Base-by-base conservation (phyloP, 2,888 invertebrate species). In the Pyrgus malvae region DNA sequence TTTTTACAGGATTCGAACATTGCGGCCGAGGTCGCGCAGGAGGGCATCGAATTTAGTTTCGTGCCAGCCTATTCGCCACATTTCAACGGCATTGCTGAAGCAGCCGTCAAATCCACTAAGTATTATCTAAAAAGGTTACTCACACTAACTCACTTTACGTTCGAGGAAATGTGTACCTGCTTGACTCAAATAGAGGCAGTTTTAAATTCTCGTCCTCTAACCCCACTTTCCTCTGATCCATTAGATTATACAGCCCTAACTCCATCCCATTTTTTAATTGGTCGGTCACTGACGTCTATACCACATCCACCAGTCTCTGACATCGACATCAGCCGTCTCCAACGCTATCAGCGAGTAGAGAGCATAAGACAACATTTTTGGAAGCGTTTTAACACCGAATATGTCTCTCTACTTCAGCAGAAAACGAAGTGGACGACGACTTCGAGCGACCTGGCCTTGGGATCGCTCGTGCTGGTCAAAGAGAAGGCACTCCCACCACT, bases 1-100 rank as follows among this genome's bases (percentile, higher is more conserved):
- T 35, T 46, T 12, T 21, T 35, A 33, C 21, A 33, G 11, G 9
- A 35, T 1, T 31, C 44, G 5, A 19, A 44, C 12, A 11, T 44
- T 11, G 17, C 16, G 2, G 17, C 9, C 5, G 5, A 42, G 1
- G 6, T 42, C 8, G 17, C 31, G 17, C 31, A 31, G 11, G 19
- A 45, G 16, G 31, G 44, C 12, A 45, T 45, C n/a, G 11, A 45
- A n/a, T 45, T 41, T 25, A 25, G 6, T 6, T 41, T 41, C 8
- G 11, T 11, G 12, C 41, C 41, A 2, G 25, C 41, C 2, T 41
- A 41, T 14, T 6, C 41, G 5, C 25, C 41, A 7, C 41, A 41
- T 11, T 41, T 41, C 12, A 41, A 41, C 12, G 41, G 41, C 6
- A 17, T 41, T 17, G 25, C 41, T 9, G 25, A 41, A 25, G 41